These are phyloP conservation scores for Operophtera brumata DNA, from an alignment of 2,888 invertebrate species.

Conservation along the genomic window DNA sequence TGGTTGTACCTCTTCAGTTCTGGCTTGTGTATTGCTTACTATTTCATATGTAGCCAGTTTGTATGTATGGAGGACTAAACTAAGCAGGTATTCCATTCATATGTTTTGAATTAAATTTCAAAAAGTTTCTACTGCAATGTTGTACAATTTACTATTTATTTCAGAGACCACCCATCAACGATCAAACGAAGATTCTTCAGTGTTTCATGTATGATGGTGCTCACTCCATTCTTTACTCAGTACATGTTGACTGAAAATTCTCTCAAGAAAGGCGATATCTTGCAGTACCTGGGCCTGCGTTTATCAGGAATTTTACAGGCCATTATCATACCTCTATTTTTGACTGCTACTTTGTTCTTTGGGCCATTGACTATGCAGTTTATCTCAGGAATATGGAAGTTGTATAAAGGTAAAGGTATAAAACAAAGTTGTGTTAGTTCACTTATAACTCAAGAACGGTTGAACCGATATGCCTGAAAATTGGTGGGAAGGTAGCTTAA, in stretches of 20 bases:
- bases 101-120: background rate
- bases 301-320: slow-evolving; percentile 87
- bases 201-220: slow-evolving; percentile 88
- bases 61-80: slow-evolving; percentile 90
- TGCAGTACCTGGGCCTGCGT: slow-evolving; percentile 88
- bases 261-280: slow-evolving; percentile 82
- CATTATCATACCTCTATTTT: slow-evolving; percentile 84
- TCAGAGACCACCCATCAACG: slow-evolving; percentile 92
- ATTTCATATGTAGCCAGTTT: slow-evolving; percentile 92
- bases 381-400: slow-evolving; percentile 84
- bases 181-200: slow-evolving; percentile 94
- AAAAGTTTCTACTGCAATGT: background rate
- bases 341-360: slow-evolving; percentile 90
- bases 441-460: no score
- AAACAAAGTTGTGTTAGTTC: no score
- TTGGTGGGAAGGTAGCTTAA: no score
- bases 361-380: slow-evolving; percentile 90
- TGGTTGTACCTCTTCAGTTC: slow-evolving; percentile 82
- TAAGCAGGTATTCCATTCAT: slow-evolving; percentile 82
- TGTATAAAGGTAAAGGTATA: slow-evolving; percentile 87
- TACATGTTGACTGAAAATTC: slow-evolving; percentile 84
- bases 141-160: slow-evolving; percentile 45
- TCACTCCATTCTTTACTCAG: slow-evolving; percentile 89
- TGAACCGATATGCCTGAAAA: no score
- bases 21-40: slow-evolving; percentile 88